Percentiles rank a stretch among this genome's conserved stretches.
phyloP scores from a whole-genome alignment of 2,888 invertebrate species.

The Subacronicta megacephala region DNA sequence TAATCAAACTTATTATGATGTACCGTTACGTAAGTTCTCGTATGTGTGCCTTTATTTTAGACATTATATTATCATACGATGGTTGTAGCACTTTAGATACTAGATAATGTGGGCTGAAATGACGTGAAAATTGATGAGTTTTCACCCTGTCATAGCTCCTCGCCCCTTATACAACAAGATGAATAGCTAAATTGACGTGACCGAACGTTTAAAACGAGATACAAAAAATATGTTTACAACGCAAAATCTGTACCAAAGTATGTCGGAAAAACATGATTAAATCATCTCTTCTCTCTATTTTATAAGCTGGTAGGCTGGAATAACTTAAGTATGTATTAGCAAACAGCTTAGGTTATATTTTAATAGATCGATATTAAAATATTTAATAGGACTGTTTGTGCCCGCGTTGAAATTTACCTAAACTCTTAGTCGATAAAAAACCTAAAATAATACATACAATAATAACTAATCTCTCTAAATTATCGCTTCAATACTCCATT shows the following conservation, averaged over 20 bases:
- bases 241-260: neutral
- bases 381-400: too few species aligned
- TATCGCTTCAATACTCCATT: too few species aligned
- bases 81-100: conserved; percentile 5
- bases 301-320: too few species aligned
- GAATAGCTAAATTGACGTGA: conserved; percentile 38
- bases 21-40: conserved; percentile 5
- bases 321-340: too few species aligned
- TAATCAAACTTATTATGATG: conserved; percentile 9
- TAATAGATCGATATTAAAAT: too few species aligned
- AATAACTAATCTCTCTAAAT: too few species aligned
- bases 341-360: too few species aligned
- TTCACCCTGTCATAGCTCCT: conserved; percentile 47
- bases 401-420: too few species aligned
- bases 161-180: conserved; percentile 32
- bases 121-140: conserved; percentile 45
- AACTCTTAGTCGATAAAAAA: too few species aligned
- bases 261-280: conserved; percentile 2
- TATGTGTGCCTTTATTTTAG: conserved; percentile 12
- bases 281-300: too few species aligned
- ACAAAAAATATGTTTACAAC: neutral
- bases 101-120: conserved; percentile 17
- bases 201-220: conserved; percentile 9
- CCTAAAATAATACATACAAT: too few species aligned
- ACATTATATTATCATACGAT: conserved; percentile 20